Evolutionary conservation across 2,888 invertebrate species (phyloP).

Genomic region (Synanthedon andrenaeformis): DNA sequence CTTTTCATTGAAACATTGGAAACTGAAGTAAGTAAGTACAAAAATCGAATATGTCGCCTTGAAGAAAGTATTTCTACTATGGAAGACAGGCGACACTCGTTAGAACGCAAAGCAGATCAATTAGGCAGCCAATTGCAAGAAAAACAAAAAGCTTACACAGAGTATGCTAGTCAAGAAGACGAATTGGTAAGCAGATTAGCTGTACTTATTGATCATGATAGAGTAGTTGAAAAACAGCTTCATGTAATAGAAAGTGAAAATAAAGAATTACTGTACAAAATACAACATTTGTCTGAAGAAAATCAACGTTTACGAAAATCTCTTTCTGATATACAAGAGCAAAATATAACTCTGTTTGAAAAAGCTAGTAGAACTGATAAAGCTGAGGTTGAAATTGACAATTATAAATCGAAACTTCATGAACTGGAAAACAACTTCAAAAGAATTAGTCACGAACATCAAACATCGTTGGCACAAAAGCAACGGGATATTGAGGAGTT

Average conservation of each 20-base stretch:
- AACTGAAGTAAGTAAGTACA: conserved; percentile 73
- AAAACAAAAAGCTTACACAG: conserved; percentile 69
- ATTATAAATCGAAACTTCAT: conserved; percentile 41
- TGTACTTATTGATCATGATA: conserved; percentile 73
- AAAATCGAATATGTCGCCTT: conserved; percentile 73
- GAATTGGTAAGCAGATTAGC: conserved; percentile 73
- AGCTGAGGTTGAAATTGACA: conserved; percentile 34
- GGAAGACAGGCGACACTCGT: conserved; percentile 70
- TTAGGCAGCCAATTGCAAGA: conserved; percentile 72
- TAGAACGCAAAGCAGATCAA: conserved; percentile 73
- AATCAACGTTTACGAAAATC: conserved; percentile 58
- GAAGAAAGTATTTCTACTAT: conserved; percentile 75
- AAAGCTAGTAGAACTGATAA: conserved; percentile 41
- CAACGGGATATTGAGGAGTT: conserved; percentile 54
- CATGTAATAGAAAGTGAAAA: conserved; percentile 71
- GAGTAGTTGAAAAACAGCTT: conserved; percentile 73
- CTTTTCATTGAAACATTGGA: conserved; percentile 80
- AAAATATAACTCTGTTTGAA: conserved; percentile 37
- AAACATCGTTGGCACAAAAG: conserved; percentile 45
- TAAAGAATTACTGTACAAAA: conserved; percentile 63
- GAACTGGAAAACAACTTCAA: conserved; percentile 56
- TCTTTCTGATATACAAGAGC: conserved; percentile 49
- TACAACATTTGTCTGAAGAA: conserved; percentile 62
- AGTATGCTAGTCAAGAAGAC: conserved; percentile 73
- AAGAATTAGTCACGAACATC: conserved; percentile 42